These are phyloP conservation scores for Leptinotarsa juncta DNA, from an alignment of 2,888 invertebrate genomes.

Conservation along the genomic window DNA sequence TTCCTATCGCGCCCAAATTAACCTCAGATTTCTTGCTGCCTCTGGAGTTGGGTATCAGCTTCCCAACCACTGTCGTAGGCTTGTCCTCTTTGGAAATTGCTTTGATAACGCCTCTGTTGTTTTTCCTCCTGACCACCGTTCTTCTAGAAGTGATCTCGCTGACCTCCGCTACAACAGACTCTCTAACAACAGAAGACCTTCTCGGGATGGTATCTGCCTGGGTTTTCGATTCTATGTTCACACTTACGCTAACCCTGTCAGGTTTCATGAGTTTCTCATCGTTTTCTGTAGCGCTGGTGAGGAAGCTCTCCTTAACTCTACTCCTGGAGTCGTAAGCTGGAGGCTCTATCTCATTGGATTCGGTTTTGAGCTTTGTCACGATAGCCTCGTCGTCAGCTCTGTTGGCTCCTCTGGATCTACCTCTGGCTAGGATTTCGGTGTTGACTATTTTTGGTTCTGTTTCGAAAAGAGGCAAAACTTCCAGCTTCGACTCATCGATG, in stretches of 20 bases:
- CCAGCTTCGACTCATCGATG: constrained; percentile 61
- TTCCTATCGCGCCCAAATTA: constrained; percentile 45
- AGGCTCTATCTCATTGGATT: background rate
- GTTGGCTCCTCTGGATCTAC: constrained; percentile 13
- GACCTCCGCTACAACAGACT: constrained; percentile 60
- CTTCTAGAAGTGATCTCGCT: constrained; percentile 61
- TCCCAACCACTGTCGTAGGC: constrained; percentile 24
- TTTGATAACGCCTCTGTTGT: constrained; percentile 33
- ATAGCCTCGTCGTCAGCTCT: background rate
- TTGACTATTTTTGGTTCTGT: constrained; percentile 58
- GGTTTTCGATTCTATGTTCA: constrained; percentile 52
- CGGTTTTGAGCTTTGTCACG: background rate
- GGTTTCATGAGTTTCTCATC: constrained; percentile 52
- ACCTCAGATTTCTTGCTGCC: constrained; percentile 54
- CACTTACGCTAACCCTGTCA: constrained; percentile 39
- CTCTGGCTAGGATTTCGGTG: constrained; percentile 36
- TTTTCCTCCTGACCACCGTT: constrained; percentile 53
- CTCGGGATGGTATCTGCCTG: constrained; percentile 37
- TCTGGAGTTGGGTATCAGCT: constrained; percentile 42
- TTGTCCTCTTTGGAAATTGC: constrained; percentile 39
- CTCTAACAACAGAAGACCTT: constrained; percentile 46
- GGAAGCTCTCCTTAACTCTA: constrained; percentile 46
- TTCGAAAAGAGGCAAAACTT: constrained; percentile 63
- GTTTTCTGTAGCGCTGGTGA: constrained; percentile 54
- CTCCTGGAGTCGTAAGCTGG: background rate